Percentiles rank a stretch among this genome's conserved stretches.
These are phyloP conservation scores for Numida meleagris DNA, from an alignment of 2,113 vertebrate species.

Conservation along the genomic window DNA sequence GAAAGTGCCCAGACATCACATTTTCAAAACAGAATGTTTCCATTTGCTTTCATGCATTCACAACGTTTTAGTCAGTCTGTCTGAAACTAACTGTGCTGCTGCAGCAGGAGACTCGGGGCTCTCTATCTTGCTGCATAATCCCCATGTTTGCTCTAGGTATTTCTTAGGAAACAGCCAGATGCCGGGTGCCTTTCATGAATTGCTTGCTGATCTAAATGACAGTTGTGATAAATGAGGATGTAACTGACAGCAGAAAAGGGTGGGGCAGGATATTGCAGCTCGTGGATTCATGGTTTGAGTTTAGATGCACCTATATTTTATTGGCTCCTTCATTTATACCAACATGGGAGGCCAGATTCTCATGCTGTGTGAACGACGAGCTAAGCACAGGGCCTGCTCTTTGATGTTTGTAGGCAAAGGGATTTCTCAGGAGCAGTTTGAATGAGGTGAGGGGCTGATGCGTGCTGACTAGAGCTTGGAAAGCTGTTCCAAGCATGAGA, in stretches of 20 bases:
- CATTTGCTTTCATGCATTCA: slow-evolving; percentile 40
- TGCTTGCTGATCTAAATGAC: background rate
- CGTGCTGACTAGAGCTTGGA: slow-evolving; percentile 66
- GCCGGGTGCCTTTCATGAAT: background rate
- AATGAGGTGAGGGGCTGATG: slow-evolving; percentile 70
- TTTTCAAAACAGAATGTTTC: slow-evolving; percentile 59
- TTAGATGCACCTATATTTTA: slow-evolving; percentile 41
- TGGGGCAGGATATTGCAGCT: background rate
- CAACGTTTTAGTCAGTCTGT: background rate
- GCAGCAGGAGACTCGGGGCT: background rate
- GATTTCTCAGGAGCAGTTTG: slow-evolving; percentile 63
- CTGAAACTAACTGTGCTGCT: slow-evolving; percentile 28
- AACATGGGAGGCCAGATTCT: background rate
- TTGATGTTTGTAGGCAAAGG: slow-evolving; percentile 56
- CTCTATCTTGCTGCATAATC: slow-evolving; percentile 14
- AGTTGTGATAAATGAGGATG: background rate
- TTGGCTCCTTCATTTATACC: slow-evolving; percentile 6
- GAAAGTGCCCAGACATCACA: slow-evolving; percentile 45
- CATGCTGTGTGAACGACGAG: background rate
- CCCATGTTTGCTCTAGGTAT: background rate
- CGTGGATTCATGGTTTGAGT: background rate
- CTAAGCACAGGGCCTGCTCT: slow-evolving; percentile 1
- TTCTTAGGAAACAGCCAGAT: slow-evolving; percentile 2
- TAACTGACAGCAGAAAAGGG: background rate
- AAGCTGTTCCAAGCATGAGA: slow-evolving; percentile 63